These are phyloP conservation scores for Calypte anna DNA, from an alignment of 2,113 vertebrate genomes.

Conservation along the genomic window DNA sequence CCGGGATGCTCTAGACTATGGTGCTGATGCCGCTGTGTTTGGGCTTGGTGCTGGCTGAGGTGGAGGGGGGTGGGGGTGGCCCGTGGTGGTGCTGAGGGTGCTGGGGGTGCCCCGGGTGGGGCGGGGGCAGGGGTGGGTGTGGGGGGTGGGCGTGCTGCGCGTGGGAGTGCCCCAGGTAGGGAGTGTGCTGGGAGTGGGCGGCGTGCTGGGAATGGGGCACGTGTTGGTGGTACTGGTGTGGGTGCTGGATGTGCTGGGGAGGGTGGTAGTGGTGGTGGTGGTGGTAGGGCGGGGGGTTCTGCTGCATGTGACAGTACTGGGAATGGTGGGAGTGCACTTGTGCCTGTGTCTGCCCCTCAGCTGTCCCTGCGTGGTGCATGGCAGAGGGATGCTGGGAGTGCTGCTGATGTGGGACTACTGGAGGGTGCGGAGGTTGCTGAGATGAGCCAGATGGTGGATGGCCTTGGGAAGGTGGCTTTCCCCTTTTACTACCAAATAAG, in stretches of 20 bases:
- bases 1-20: conserved; percentile 79
- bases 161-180: conserved; percentile 68
- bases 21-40: conserved; percentile 98
- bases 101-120: conserved; percentile 70
- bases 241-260: conserved; percentile 85
- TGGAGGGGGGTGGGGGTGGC: conserved; percentile 79
- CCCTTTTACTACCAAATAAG: conserved; percentile 89
- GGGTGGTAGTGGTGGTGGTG: conserved; percentile 96
- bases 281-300: conserved; percentile 93
- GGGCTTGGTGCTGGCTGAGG: conserved; percentile 85
- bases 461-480: conserved; percentile 84
- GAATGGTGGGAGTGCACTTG: conserved; percentile 81
- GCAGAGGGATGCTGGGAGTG: conserved; percentile 75
- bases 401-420: conserved; percentile 78
- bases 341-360: conserved; percentile 77
- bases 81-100: conserved; percentile 82
- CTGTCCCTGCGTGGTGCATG: conserved; percentile 80
- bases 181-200: conserved; percentile 58
- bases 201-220: conserved; percentile 76
- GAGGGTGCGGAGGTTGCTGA: conserved; percentile 79
- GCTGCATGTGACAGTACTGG: conserved; percentile 88
- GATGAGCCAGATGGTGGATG: conserved; percentile 75
- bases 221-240: conserved; percentile 83
- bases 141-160: conserved; percentile 70
- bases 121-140: conserved; percentile 72